Conservation (phyloP, 2,888 invertebrate species). For the Eretmocerus hayati region DNA sequence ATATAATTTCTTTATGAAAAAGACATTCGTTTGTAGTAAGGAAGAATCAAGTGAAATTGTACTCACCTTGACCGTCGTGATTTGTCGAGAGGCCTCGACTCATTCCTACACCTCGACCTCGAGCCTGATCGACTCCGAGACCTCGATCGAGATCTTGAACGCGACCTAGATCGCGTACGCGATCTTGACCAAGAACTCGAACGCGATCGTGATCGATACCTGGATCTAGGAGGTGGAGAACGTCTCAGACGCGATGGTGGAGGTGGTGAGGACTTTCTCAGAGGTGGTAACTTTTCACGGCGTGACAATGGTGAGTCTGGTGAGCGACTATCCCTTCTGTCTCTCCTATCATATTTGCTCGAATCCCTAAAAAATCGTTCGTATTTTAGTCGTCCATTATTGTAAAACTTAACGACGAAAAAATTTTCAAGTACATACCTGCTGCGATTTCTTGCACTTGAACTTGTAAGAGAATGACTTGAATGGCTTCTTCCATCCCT, state of each 20-base stretch:
- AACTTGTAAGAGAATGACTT: constrained; percentile 12
- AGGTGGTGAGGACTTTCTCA: constrained; percentile 10
- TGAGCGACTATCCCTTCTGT: constrained; percentile 35
- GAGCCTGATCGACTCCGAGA: constrained; percentile 32
- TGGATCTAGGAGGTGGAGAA: constrained; percentile 29
- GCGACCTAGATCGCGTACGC: constrained; percentile 27
- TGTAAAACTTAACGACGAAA: no score
- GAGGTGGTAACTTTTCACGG: constrained; percentile 13
- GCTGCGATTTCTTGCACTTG: constrained; percentile 15
- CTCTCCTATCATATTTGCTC: constrained; percentile 28
- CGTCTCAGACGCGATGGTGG: constrained; percentile 11
- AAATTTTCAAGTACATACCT: constrained; percentile 13
- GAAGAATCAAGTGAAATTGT: not conserved
- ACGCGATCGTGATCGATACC: constrained; percentile 28
- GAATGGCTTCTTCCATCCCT: constrained; percentile 33
- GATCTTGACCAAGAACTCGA: constrained; percentile 42
- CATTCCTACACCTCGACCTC: constrained; percentile 26
- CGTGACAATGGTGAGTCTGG: constrained; percentile 35
- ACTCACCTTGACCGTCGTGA: constrained; percentile 35
- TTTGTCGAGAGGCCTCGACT: constrained; percentile 28
- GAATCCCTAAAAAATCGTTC: constrained; percentile 21
- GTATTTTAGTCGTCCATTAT: no score
- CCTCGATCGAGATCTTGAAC: constrained; percentile 31
- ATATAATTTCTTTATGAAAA: no score
- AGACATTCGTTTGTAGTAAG: no score